Percentiles rank a stretch among this genome's conserved stretches.
These are phyloP conservation scores for Elachura formosa DNA, from an alignment of 2,113 vertebrate genomes.

Conservation along the genomic window DNA sequence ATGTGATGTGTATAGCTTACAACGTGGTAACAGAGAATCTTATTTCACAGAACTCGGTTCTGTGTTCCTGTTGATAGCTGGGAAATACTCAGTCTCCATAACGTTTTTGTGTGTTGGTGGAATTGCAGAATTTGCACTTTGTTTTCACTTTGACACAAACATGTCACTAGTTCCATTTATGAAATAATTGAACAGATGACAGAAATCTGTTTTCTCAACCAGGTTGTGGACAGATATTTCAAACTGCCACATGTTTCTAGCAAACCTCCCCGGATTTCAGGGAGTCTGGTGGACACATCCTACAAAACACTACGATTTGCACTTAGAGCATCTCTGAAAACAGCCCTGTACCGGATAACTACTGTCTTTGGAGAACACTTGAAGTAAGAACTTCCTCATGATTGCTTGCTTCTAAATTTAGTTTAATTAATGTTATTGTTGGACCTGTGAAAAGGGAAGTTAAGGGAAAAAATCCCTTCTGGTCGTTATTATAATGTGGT, in stretches of 20 bases:
- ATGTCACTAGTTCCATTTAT: background rate
- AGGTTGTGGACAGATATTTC: conserved; percentile 96
- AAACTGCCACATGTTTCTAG: conserved; percentile 96
- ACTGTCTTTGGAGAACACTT: conserved; percentile 91
- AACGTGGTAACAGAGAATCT: background rate
- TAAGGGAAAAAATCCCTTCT: background rate
- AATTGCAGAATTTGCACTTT: background rate
- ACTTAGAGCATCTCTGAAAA: conserved; percentile 89
- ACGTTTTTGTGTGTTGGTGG: background rate
- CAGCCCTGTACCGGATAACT: conserved; percentile 91
- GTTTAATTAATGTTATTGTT: background rate
- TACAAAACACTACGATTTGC: conserved; percentile 93
- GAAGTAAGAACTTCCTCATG: conserved; percentile 76
- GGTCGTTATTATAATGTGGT: background rate
- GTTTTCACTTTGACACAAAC: background rate
- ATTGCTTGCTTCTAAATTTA: background rate
- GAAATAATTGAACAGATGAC: background rate
- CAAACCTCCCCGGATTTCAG: conserved; percentile 77
- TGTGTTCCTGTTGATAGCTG: background rate
- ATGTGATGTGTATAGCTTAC: background rate
- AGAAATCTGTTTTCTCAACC: background rate
- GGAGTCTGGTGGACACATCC: conserved; percentile 83
- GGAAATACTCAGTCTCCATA: background rate
- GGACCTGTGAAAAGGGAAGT: background rate
- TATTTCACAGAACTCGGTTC: background rate